A percentile compares a stretch with the other conserved stretches of the same genome.
Evolutionary conservation across 2,888 invertebrate genomes (phyloP).

Genomic region (Exephanes ischioxanthus): DNA sequence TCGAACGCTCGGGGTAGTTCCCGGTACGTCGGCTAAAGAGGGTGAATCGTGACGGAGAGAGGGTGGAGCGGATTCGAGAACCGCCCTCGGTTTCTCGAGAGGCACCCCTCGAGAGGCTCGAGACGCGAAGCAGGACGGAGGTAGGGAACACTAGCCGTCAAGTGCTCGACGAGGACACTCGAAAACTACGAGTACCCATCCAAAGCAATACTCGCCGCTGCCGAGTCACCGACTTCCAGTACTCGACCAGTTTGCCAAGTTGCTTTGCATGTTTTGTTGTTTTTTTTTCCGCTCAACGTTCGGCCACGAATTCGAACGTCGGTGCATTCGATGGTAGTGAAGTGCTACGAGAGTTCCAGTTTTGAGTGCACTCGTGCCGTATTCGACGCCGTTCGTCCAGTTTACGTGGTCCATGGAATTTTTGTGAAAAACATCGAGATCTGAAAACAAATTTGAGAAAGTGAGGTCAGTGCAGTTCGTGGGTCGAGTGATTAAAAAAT

Average conservation of each 20-base stretch:
- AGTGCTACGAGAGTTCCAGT: constrained; percentile 17
- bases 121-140: constrained; percentile 79
- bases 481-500: constrained; percentile 20
- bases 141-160: constrained; percentile 84
- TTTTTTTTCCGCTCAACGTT: constrained; percentile 1
- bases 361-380: constrained; percentile 18
- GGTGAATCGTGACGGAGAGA: constrained; percentile 58
- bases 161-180: constrained; percentile 85
- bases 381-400: neutral
- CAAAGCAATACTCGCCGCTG: constrained; percentile 68
- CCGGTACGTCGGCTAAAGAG: constrained; percentile 66
- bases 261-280: constrained; percentile 13
- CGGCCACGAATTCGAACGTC: neutral
- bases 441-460: neutral
- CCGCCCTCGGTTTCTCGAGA: constrained; percentile 78
- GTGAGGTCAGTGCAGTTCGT: neutral
- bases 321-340: neutral
- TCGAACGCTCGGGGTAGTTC: constrained; percentile 65
- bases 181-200: constrained; percentile 78
- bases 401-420: neutral
- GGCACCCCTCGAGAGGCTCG: constrained; percentile 73
- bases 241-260: constrained; percentile 43
- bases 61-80: constrained; percentile 69
- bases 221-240: constrained; percentile 39
- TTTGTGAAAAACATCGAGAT: neutral